phyloP scores from a whole-genome alignment of 2,888 invertebrate genomes.

The Rhimphoctona megacephalus region DNA sequence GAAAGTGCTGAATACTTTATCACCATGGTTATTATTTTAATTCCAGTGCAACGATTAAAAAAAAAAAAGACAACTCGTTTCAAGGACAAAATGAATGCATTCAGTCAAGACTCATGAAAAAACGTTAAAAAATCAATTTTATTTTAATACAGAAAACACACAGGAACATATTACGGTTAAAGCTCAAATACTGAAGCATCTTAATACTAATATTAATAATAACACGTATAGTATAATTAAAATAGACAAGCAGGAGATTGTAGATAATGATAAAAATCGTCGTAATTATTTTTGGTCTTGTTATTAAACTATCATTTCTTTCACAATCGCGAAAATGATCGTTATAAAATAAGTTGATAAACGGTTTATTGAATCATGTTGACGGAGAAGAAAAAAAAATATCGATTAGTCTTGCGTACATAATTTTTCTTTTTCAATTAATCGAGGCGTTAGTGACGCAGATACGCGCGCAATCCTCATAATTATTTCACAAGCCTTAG shows the following conservation, averaged over 20 bases:
- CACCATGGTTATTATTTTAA: background rate
- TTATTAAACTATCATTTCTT: background rate
- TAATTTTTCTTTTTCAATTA: background rate
- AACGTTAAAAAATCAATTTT: slow-evolving; percentile 50
- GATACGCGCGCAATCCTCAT: background rate
- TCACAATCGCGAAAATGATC: slow-evolving; percentile 46
- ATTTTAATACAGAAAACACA: slow-evolving; percentile 53
- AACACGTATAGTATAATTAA: slow-evolving; percentile 17
- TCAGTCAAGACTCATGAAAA: background rate
- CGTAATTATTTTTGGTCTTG: background rate
- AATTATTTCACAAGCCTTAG: slow-evolving; percentile 21
- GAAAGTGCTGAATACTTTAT: background rate
- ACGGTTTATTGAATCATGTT: slow-evolving; percentile 32
- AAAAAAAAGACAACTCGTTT: slow-evolving; percentile 1
- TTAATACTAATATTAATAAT: slow-evolving; percentile 44
- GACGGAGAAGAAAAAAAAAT: slow-evolving; percentile 5
- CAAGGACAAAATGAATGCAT: background rate
- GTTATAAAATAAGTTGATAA: slow-evolving; percentile 50
- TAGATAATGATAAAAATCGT: slow-evolving; percentile 59
- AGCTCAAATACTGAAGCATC: slow-evolving; percentile 2
- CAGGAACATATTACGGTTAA: slow-evolving; percentile 13
- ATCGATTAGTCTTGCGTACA: slow-evolving; percentile 10
- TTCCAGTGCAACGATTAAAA: background rate
- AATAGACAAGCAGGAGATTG: slow-evolving; percentile 26
- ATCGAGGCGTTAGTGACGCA: background rate